Evolutionary conservation across 2,113 vertebrate genomes (phyloP), one percentile per base, ranked within the genome.

Genomic region (Crotophaga sulcirostris): DNA sequence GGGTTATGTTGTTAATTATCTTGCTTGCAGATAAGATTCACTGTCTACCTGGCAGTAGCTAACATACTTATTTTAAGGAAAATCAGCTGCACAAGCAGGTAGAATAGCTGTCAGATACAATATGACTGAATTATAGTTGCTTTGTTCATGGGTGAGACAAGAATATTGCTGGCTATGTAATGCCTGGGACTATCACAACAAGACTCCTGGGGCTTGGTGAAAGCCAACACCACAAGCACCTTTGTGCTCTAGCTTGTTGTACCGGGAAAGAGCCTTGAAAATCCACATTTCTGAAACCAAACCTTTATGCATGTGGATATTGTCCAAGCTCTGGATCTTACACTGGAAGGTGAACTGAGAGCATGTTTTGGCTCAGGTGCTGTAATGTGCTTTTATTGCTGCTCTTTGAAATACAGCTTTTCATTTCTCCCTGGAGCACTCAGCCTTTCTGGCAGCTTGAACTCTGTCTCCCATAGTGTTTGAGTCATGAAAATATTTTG

Each of bases 261-360:
- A 26, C 56, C 60, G 58, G 66, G 68, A 88, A 87, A 72, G 60
- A 89, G 83, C 79, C 86, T 90, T 75, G 88, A 23, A 89, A 94
- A 56, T 75, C 73, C 49, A 29, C 4, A 1, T 92, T 75, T 94
- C 54, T 95, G 86, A 87, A 91, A 75, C 60, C 56, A 92, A 80
- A 44, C 54, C 92, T 92, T 86, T 64, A 16, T 45, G 40, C 4
- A 0, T 12, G 40, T 94, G 96, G 93, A 77, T 84, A 40, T 72
- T 11, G 6, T 89, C 90, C 94, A 96, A 82, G 70, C 73, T 89
- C 79, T 87, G 78, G 82, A 73, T 96, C 79, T 93, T 88, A 88
- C 78, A 26, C 28, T 91, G 90, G 94, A 92, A 94, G 88, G 88
- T 95, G 94, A 93, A 95, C 88, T 89, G 80, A 96, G 92, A 94